Percentiles rank a stretch among this genome's conserved stretches.
Evolutionary conservation across 1,140 invertebrate genomes (phyloP).

Genomic region (Idris sp.): DNA sequence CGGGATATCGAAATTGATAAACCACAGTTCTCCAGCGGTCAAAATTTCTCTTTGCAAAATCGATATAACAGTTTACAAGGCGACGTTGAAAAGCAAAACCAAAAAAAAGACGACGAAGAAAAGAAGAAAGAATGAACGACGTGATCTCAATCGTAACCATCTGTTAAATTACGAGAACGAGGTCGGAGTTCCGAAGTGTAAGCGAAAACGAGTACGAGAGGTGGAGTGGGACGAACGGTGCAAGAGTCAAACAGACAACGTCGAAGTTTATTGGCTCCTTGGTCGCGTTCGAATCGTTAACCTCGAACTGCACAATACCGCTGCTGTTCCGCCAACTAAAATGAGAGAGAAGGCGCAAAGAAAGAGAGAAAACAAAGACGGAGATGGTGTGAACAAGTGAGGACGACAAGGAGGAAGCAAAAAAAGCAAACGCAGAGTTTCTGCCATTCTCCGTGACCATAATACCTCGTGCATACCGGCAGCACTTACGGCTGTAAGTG

Average conservation of each 20-base stretch:
- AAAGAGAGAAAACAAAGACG: conserved; percentile 1
- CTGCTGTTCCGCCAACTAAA: conserved; percentile 54
- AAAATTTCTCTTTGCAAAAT: conserved; percentile 30
- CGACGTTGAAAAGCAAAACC: conserved; percentile 16
- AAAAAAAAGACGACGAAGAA: not conserved
- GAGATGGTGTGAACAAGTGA: conserved; percentile 9
- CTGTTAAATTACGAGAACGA: conserved; percentile 61
- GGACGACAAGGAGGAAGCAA: conserved; percentile 8
- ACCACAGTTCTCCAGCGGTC: conserved; percentile 24
- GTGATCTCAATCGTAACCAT: conserved; percentile 57
- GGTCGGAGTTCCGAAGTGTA: conserved; percentile 58
- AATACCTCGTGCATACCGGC: conserved; percentile 48
- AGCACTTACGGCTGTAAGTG: conserved; percentile 61
- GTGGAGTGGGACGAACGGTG: conserved; percentile 16
- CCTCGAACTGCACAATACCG: conserved; percentile 59
- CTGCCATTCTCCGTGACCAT: conserved; percentile 62
- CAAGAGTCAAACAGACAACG: conserved; percentile 59
- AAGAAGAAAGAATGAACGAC: conserved; percentile 24
- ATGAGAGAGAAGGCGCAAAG: conserved; percentile 34
- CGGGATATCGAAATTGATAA: conserved; percentile 44
- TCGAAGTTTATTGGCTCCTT: conserved; percentile 68
- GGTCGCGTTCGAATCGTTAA: conserved; percentile 63
- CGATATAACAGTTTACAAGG: conserved; percentile 43
- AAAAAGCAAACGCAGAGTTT: conserved; percentile 65
- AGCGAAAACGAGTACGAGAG: conserved; percentile 48